Evolutionary conservation across 2,888 invertebrate genomes (phyloP).

Genomic region (Napeogenes inachia): DNA sequence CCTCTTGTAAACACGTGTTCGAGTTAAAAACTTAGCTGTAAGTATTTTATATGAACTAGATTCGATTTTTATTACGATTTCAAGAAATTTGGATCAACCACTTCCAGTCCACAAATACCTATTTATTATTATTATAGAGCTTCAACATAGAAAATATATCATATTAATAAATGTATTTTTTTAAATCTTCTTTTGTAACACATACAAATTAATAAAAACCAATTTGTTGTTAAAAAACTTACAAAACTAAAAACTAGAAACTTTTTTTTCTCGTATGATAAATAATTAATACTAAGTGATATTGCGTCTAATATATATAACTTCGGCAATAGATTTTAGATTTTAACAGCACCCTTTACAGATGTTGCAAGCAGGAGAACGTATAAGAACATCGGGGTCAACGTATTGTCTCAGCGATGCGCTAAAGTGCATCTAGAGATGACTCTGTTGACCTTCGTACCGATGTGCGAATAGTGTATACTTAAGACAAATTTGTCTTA

Average conservation of each 20-base stretch:
- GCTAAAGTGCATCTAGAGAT: conserved; percentile 43
- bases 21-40: conserved; percentile 13
- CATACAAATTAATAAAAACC: too few species aligned
- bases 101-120: too few species aligned
- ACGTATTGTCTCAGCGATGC: conserved; percentile 42
- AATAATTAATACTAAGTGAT: neutral
- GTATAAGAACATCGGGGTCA: conserved; percentile 40
- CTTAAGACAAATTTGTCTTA: conserved; percentile 9
- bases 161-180: too few species aligned
- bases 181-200: too few species aligned
- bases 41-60: conserved; percentile 3
- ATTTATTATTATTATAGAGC: too few species aligned
- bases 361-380: conserved; percentile 36
- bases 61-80: neutral
- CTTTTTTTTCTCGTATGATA: too few species aligned
- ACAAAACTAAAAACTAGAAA: too few species aligned
- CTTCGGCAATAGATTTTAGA: conserved; percentile 24
- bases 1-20: conserved; percentile 50
- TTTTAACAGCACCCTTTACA: conserved; percentile 21
- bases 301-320: neutral
- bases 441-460: conserved; percentile 43
- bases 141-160: too few species aligned
- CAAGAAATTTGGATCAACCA: too few species aligned
- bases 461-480: conserved; percentile 17
- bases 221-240: too few species aligned